Evolutionary conservation across 2,888 invertebrate genomes (phyloP).

Genomic region (Pachydiplax longipennis): DNA sequence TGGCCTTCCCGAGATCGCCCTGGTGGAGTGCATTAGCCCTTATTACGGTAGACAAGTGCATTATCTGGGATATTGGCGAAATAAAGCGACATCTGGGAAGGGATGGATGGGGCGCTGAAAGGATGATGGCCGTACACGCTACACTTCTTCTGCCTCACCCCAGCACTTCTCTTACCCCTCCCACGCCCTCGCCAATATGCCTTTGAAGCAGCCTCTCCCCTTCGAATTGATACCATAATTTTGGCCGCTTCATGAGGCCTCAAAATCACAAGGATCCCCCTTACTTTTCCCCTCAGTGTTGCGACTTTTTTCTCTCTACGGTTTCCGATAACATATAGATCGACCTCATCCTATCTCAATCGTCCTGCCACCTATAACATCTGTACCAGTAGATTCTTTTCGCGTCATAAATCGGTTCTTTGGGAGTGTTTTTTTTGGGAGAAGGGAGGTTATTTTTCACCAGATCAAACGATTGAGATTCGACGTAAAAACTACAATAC

Average conservation of each 20-base stretch:
- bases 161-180: background rate
- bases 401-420: no score
- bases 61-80: slow-evolving; percentile 43
- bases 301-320: background rate
- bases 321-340: background rate
- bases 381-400: no score
- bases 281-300: background rate
- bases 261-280: background rate
- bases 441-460: no score
- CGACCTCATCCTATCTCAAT: background rate
- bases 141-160: background rate
- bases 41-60: slow-evolving; percentile 39
- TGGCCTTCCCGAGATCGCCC: background rate
- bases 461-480: no score
- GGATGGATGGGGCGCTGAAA: background rate
- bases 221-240: background rate
- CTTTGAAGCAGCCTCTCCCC: background rate
- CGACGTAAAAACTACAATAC: no score
- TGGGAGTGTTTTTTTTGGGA: no score
- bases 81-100: slow-evolving; percentile 16
- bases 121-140: background rate
- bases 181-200: background rate
- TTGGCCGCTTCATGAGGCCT: background rate
- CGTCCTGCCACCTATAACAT: background rate
- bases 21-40: slow-evolving; percentile 31